Evolutionary conservation across 1,140 invertebrate species (phyloP).

Genomic region (Drosophila repletoides): DNA sequence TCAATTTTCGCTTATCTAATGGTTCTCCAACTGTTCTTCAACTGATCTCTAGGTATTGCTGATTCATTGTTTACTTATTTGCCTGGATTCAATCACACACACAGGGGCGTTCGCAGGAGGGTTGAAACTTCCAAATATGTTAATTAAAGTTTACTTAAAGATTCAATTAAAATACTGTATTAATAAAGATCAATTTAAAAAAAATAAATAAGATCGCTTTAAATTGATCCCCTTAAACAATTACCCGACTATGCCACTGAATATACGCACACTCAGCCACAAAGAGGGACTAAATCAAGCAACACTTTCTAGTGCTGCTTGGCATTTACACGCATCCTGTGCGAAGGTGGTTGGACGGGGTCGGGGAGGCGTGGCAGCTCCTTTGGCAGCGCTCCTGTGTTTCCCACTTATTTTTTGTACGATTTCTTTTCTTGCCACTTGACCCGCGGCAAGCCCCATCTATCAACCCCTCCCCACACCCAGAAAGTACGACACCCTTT

Average conservation of each 20-base stretch:
- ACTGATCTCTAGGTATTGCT: conserved; percentile 39
- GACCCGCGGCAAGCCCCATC: conserved; percentile 61
- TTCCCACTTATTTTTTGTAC: conserved; percentile 38
- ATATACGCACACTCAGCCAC: conserved; percentile 21
- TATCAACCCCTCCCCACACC: conserved; percentile 3
- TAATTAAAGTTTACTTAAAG: too few species aligned
- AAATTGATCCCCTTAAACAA: too few species aligned
- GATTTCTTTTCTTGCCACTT: conserved; percentile 72
- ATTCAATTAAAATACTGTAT: too few species aligned
- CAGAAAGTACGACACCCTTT: too few species aligned
- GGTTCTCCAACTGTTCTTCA: conserved; percentile 10
- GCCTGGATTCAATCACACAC: conserved; percentile 70
- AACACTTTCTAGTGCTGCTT: conserved; percentile 70
- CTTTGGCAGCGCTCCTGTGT: conserved; percentile 14
- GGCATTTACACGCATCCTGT: conserved; percentile 59
- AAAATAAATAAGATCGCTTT: too few species aligned
- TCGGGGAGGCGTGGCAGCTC: too few species aligned
- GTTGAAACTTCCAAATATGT: too few species aligned
- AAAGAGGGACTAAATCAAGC: conserved; percentile 75
- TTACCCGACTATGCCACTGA: too few species aligned
- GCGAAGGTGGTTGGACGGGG: neutral
- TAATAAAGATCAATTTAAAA: too few species aligned
- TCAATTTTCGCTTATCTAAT: conserved; percentile 56
- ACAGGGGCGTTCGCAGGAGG: too few species aligned
- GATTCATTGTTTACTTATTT: conserved; percentile 77